These are phyloP conservation scores for Melanotaenia nigrans DNA, from an alignment of 2,797 vertebrate species.

Conservation along the genomic window DNA sequence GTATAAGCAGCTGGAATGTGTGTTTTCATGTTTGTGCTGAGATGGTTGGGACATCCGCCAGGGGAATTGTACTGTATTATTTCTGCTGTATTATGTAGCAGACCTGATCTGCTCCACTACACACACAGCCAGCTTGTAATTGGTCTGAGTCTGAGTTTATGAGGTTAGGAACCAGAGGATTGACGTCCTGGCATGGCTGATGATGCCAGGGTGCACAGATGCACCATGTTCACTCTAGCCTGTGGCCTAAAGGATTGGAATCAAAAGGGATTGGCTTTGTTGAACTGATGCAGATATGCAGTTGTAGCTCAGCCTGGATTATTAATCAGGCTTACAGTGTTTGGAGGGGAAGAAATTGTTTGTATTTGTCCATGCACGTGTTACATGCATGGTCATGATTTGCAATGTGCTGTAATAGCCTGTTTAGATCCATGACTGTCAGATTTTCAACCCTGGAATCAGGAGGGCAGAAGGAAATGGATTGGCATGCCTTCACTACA, in stretches of 20 bases:
- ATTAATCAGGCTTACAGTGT: slow-evolving; percentile 12
- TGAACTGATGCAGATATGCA: slow-evolving; percentile 24
- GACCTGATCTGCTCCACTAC: slow-evolving; percentile 31
- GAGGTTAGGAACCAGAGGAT: slow-evolving; percentile 60
- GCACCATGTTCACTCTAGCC: slow-evolving; percentile 60
- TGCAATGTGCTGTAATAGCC: slow-evolving; percentile 19
- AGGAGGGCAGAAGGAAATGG: slow-evolving; percentile 42
- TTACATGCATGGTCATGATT: background rate
- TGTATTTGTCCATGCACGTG: background rate
- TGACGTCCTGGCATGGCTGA: slow-evolving; percentile 45
- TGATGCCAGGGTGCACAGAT: slow-evolving; percentile 60
- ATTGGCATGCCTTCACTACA: slow-evolving; percentile 42
- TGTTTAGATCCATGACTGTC: slow-evolving; percentile 17
- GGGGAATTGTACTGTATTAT: slow-evolving; percentile 33
- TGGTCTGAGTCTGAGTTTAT: slow-evolving; percentile 63
- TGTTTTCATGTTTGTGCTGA: slow-evolving; percentile 39
- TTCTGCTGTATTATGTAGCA: slow-evolving; percentile 38
- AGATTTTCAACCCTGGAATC: slow-evolving; percentile 34
- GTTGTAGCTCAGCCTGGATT: slow-evolving; percentile 48
- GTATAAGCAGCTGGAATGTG: slow-evolving; percentile 17
- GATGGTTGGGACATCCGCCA: slow-evolving; percentile 13
- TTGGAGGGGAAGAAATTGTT: background rate
- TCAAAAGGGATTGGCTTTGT: slow-evolving; percentile 46
- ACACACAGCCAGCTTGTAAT: slow-evolving; percentile 54
- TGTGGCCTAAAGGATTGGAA: slow-evolving; percentile 63